Conservation (phyloP, 2,888 invertebrate genomes). For the Omphaloscelis lunosa region DNA sequence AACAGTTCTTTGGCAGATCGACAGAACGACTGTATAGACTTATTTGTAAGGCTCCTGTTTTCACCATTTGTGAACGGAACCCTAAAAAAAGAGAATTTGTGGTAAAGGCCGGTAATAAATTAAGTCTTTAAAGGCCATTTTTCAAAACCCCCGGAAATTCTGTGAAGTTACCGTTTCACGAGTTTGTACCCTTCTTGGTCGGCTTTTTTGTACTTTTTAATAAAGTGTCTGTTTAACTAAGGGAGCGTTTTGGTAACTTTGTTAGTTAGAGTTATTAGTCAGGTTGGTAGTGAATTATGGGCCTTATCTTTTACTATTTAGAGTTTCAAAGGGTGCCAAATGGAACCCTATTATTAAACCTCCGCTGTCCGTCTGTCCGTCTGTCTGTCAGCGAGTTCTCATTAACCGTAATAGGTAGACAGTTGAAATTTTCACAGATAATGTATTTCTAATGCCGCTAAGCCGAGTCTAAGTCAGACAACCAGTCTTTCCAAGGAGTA, state of each 20-base stretch:
- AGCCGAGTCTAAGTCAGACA: no score
- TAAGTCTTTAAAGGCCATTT: slow-evolving; percentile 60
- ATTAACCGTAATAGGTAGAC: no score
- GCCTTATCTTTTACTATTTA: background rate
- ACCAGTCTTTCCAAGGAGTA: no score
- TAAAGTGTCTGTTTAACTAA: slow-evolving; percentile 25
- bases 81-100: slow-evolving; percentile 42
- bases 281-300: slow-evolving; percentile 23
- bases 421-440: no score
- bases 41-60: background rate
- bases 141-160: slow-evolving; percentile 55
- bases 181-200: slow-evolving; percentile 40
- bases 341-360: no score
- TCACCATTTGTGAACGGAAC: background rate
- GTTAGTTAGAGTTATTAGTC: slow-evolving; percentile 27
- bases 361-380: no score
- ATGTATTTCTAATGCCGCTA: no score
- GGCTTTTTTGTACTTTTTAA: slow-evolving; percentile 32
- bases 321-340: no score
- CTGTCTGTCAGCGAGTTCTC: no score
- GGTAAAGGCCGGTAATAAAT: slow-evolving; percentile 57
- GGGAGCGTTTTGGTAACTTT: slow-evolving; percentile 12
- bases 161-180: slow-evolving; percentile 53
- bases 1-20: background rate
- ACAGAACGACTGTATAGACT: background rate